Percentiles rank a stretch among this genome's conserved stretches.
These are phyloP conservation scores for Asobara japonica DNA, from an alignment of 1,140 invertebrate genomes.

Conservation along the genomic window DNA sequence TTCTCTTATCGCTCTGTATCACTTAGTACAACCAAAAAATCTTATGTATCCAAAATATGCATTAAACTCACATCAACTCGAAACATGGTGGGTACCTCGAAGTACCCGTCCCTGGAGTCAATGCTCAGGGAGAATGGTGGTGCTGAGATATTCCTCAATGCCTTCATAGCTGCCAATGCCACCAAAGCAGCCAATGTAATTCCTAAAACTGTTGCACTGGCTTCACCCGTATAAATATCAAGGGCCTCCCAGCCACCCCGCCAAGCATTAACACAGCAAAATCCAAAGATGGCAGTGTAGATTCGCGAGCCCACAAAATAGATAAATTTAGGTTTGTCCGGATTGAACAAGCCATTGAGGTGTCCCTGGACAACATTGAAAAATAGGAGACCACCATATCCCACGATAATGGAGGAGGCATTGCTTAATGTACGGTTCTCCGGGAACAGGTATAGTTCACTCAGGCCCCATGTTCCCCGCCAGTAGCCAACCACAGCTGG, in stretches of 20 bases:
- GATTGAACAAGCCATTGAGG: slow-evolving; percentile 71
- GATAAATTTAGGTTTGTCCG: slow-evolving; percentile 73
- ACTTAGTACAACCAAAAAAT: too few species aligned
- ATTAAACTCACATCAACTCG: slow-evolving; percentile 72
- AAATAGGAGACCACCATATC: slow-evolving; percentile 73
- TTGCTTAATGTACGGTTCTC: slow-evolving; percentile 69
- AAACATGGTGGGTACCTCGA: slow-evolving; percentile 85
- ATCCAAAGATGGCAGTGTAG: slow-evolving; percentile 79
- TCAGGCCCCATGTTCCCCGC: slow-evolving; percentile 85
- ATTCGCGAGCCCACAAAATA: slow-evolving; percentile 78
- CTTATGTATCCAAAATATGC: too few species aligned
- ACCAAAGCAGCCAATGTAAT: slow-evolving; percentile 73
- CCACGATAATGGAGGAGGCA: slow-evolving; percentile 74
- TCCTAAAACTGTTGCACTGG: slow-evolving; percentile 68
- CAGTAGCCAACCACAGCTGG: slow-evolving; percentile 86
- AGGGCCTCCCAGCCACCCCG: slow-evolving; percentile 81
- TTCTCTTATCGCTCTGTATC: too few species aligned
- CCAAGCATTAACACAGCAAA: slow-evolving; percentile 86
- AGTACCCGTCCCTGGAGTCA: slow-evolving; percentile 80
- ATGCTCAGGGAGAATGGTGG: slow-evolving; percentile 81
- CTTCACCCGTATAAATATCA: slow-evolving; percentile 74
- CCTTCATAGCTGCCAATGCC: slow-evolving; percentile 73
- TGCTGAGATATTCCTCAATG: slow-evolving; percentile 81
- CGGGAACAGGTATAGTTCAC: slow-evolving; percentile 77
- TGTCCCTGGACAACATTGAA: slow-evolving; percentile 75